These are phyloP conservation scores for Corythornis madagascariensis DNA, from an alignment of 2,113 vertebrate species.

Conservation along the genomic window DNA sequence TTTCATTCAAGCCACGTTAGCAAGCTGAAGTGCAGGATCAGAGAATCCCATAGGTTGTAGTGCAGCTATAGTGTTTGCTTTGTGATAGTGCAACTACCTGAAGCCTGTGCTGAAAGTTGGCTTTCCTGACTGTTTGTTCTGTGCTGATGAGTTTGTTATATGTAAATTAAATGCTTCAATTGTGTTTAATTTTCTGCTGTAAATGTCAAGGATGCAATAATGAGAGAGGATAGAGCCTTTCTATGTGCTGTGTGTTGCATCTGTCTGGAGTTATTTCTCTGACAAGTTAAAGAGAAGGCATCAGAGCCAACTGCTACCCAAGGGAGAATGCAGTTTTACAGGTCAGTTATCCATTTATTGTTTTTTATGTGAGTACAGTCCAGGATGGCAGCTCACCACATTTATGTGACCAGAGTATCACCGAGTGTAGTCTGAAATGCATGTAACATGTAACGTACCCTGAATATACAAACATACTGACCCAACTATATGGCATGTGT, in stretches of 20 bases:
- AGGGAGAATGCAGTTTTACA: conserved; percentile 40
- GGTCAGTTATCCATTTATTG: conserved; percentile 38
- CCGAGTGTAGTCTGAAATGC: not conserved
- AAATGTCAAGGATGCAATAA: conserved; percentile 60
- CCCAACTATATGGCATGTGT: not conserved
- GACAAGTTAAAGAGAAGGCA: conserved; percentile 29
- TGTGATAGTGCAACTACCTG: not conserved
- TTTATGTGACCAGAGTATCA: not conserved
- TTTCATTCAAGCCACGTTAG: not conserved
- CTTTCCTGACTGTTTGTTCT: conserved; percentile 25
- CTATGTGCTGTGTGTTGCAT: not conserved
- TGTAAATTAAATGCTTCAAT: conserved; percentile 50
- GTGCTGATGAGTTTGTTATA: conserved; percentile 34
- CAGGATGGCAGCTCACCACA: not conserved
- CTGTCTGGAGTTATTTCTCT: conserved; percentile 39
- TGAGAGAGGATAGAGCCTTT: conserved; percentile 38
- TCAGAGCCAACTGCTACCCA: conserved; percentile 29
- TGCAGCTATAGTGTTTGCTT: not conserved
- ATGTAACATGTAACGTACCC: not conserved
- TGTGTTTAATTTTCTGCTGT: conserved; percentile 65
- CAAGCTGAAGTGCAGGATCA: not conserved
- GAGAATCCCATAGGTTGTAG: not conserved
- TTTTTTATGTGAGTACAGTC: not conserved
- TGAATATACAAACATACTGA: not conserved
- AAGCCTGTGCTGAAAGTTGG: not conserved